Conservation (phyloP, 2,113 vertebrate genomes). For the Rhagologus leucostigma region DNA sequence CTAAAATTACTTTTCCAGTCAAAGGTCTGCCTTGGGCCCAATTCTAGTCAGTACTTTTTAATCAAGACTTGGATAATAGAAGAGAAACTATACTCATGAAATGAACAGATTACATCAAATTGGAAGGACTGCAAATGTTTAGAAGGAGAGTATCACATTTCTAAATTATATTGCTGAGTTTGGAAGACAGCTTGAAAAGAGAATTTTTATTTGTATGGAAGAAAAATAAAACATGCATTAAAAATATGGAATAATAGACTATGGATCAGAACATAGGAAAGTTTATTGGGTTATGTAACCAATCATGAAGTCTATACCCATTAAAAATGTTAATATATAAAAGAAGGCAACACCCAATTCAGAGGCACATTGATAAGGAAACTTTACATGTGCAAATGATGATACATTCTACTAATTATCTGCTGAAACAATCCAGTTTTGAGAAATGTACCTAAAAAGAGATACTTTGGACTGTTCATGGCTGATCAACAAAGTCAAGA, state of each 20-base stretch:
- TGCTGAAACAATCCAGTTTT: not conserved
- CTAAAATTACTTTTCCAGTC: not conserved
- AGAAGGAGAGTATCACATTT: not conserved
- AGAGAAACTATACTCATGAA: not conserved
- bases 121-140: not conserved
- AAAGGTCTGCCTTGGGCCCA: not conserved
- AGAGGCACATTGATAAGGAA: not conserved
- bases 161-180: not conserved
- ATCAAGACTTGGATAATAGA: not conserved
- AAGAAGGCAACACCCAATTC: not conserved
- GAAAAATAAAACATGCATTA: not conserved
- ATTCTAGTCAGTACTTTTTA: not conserved
- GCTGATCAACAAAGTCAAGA: not conserved
- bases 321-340: not conserved
- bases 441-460: not conserved
- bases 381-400: not conserved
- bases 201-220: not conserved
- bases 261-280: not conserved
- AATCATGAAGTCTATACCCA: not conserved
- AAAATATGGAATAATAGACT: not conserved
- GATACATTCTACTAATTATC: not conserved
- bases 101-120: not conserved
- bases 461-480: not conserved
- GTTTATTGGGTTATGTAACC: not conserved
- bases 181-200: not conserved